Evolutionary conservation across 1,140 invertebrate genomes (phyloP).

Genomic region (Lysiphlebus fabarum): DNA sequence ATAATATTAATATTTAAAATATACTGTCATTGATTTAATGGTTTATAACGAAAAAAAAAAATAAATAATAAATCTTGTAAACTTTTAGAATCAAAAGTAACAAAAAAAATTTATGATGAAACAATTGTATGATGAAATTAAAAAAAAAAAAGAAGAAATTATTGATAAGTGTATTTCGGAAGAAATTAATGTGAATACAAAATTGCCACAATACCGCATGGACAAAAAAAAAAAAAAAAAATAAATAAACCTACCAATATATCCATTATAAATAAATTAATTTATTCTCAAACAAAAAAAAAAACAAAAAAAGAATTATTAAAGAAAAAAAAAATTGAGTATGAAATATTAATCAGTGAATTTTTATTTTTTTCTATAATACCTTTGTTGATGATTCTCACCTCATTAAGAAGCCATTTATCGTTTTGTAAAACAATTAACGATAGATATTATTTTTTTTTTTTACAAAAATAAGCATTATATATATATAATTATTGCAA

Average conservation of each 20-base stretch:
- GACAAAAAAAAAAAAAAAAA: slow-evolving; percentile 14
- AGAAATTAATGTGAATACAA: slow-evolving; percentile 24
- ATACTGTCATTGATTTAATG: neutral
- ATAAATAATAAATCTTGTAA: no score
- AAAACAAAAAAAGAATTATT: neutral
- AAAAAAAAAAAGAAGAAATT: slow-evolving; percentile 9
- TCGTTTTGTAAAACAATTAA: no score
- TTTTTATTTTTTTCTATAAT: slow-evolving; percentile 30
- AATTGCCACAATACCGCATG: slow-evolving; percentile 39
- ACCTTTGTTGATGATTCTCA: slow-evolving; percentile 11
- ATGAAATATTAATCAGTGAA: slow-evolving; percentile 18
- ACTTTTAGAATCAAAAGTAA: neutral
- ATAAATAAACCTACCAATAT: slow-evolving; percentile 45
- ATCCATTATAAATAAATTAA: slow-evolving; percentile 57
- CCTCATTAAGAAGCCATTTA: slow-evolving; percentile 9
- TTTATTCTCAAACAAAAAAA: slow-evolving; percentile 51
- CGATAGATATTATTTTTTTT: no score
- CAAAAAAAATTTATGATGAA: slow-evolving; percentile 5
- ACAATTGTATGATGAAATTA: neutral
- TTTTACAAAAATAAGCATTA: no score
- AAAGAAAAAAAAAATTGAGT: neutral
- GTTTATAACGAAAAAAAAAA: no score
- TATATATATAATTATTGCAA: no score
- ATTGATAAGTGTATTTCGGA: slow-evolving; percentile 7
- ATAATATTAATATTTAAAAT: slow-evolving; percentile 1